Percentiles rank a stretch among this genome's conserved stretches.
phyloP scores from a whole-genome alignment of 2,888 invertebrate species.

The Watsonalla binaria region DNA sequence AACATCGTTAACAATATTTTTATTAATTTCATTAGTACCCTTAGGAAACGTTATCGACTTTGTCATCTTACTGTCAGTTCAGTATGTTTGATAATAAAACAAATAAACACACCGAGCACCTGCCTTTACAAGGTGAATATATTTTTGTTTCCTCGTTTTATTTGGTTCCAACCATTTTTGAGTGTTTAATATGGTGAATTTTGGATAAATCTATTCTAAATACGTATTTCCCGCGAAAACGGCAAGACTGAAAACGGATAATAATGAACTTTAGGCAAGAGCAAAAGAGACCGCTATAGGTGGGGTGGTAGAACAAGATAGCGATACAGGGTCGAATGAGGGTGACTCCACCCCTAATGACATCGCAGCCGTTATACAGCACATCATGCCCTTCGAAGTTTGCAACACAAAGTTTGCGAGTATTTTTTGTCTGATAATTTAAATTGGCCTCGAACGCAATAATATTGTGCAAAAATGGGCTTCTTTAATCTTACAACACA shows the following conservation, averaged over 20 bases:
- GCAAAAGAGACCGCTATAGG: conserved; percentile 41
- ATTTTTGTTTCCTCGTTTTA: too few relatives aligned
- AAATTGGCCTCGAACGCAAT: not conserved
- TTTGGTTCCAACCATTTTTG: too few relatives aligned
- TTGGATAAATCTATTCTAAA: not conserved
- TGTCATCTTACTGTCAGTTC: too few relatives aligned
- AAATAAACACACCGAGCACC: not conserved
- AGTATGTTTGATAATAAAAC: not conserved
- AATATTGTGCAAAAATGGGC: too few relatives aligned
- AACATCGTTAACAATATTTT: not conserved
- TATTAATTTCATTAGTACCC: not conserved
- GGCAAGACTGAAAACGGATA: conserved; percentile 11
- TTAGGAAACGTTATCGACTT: not conserved
- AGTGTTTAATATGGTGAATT: too few relatives aligned
- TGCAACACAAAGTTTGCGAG: conserved; percentile 4
- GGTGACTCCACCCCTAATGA: conserved; percentile 72
- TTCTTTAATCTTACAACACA: too few relatives aligned
- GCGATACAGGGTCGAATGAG: conserved; percentile 53
- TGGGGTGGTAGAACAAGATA: conserved; percentile 65
- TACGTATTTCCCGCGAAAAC: conserved; percentile 30
- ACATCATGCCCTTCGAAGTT: conserved; percentile 33
- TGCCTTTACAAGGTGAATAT: not conserved
- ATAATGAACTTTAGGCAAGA: conserved; percentile 15
- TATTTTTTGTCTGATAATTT: not conserved
- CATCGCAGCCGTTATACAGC: conserved; percentile 39